Conservation (phyloP, 2,888 invertebrate genomes). For the Ormyrus pomaceus region DNA sequence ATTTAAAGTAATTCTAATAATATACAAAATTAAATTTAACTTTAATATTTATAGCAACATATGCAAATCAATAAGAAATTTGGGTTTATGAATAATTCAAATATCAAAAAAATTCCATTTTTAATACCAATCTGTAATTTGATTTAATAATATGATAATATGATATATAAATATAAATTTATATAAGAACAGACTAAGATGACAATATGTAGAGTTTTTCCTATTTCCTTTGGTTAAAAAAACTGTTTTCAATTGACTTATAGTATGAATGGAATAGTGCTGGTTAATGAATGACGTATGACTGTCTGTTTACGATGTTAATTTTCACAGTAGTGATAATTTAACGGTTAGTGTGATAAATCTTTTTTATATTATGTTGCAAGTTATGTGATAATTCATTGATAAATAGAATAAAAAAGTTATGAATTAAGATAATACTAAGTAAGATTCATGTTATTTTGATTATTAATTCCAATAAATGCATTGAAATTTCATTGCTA, state of each 20-base stretch:
- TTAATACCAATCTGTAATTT: too few species aligned
- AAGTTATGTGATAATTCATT: conserved; percentile 11
- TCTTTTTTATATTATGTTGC: conserved; percentile 14
- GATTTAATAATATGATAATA: too few species aligned
- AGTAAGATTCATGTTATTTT: not conserved
- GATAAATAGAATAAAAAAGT: not conserved
- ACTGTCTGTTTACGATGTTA: conserved; percentile 2
- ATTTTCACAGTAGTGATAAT: conserved; percentile 16
- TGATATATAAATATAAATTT: too few species aligned
- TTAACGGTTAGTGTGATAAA: conserved; percentile 2
- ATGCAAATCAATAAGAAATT: too few species aligned
- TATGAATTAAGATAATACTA: not conserved
- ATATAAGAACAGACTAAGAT: too few species aligned
- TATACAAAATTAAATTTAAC: too few species aligned
- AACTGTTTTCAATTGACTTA: not conserved
- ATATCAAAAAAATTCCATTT: too few species aligned
- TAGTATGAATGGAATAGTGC: conserved; percentile 24
- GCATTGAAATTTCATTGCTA: too few species aligned
- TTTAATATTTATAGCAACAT: too few species aligned
- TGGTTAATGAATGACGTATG: conserved; percentile 11
- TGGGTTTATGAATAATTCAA: too few species aligned
- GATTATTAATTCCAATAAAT: not conserved
- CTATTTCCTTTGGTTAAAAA: not conserved
- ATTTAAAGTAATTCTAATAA: too few species aligned
- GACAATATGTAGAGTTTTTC: too few species aligned